Evolutionary conservation across 2,797 vertebrate species (phyloP).

Genomic region (Darevskia mixta): DNA sequence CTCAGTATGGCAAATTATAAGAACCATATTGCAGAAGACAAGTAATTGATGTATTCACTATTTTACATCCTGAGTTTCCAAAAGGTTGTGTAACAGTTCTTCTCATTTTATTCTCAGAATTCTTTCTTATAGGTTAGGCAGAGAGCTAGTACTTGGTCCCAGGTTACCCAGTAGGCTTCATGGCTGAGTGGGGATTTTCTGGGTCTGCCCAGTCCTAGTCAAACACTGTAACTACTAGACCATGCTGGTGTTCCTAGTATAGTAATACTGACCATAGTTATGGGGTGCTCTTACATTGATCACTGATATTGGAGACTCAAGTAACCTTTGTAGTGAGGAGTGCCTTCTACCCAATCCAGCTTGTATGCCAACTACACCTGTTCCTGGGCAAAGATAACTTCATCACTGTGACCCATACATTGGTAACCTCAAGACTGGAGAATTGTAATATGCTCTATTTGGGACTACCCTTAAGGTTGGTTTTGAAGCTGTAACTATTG

Average conservation of each 20-base stretch:
- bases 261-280: neutral
- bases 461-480: too few relatives aligned
- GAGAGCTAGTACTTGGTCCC: neutral
- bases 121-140: neutral
- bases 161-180: neutral
- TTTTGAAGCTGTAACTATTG: too few relatives aligned
- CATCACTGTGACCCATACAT: too few relatives aligned
- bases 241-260: neutral
- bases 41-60: constrained; percentile 2
- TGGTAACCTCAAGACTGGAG: too few relatives aligned
- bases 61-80: neutral
- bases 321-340: too few relatives aligned
- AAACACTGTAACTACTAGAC: neutral
- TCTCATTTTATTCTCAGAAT: neutral
- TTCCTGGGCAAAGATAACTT: too few relatives aligned
- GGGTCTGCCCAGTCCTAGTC: neutral
- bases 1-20: neutral
- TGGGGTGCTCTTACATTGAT: too few relatives aligned
- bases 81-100: neutral
- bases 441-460: too few relatives aligned
- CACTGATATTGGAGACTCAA: too few relatives aligned
- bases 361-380: too few relatives aligned
- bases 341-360: too few relatives aligned
- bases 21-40: neutral
- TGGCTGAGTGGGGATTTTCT: neutral